Conservation (phyloP, 2,888 invertebrate species). For the Drosophila meridiana region DNA sequence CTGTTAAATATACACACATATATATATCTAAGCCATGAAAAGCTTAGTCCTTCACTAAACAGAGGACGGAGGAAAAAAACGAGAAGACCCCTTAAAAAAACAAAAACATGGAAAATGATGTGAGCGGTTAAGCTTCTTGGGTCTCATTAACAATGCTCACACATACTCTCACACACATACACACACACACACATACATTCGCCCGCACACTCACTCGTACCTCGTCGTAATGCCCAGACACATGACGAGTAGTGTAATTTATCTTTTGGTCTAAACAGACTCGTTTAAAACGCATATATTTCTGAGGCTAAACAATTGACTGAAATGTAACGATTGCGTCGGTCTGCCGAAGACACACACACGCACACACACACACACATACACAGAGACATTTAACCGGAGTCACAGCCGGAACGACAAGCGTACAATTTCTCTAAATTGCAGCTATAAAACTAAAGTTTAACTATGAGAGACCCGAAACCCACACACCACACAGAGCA, state of each 20-base stretch:
- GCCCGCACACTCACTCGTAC: constrained; percentile 3
- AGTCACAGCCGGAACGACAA: constrained; percentile 32
- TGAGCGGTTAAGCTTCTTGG: constrained; percentile 67
- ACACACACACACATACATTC: background rate
- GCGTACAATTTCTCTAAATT: constrained; percentile 74
- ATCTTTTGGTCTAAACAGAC: constrained; percentile 64
- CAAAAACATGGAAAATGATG: constrained; percentile 50
- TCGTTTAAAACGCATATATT: constrained; percentile 72
- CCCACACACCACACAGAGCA: constrained; percentile 22
- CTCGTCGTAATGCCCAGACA: constrained; percentile 31
- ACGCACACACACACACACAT: no score
- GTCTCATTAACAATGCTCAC: constrained; percentile 70
- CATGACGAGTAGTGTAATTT: constrained; percentile 64
- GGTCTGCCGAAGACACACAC: constrained; percentile 27
- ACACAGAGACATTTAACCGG: background rate
- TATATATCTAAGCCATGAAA: constrained; percentile 12
- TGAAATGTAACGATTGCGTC: constrained; percentile 68
- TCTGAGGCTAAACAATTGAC: constrained; percentile 74
- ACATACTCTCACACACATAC: constrained; percentile 20
- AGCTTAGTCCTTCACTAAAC: constrained; percentile 24
- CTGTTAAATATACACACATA: constrained; percentile 52
- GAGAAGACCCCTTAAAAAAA: constrained; percentile 1
- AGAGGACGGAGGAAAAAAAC: constrained; percentile 2
- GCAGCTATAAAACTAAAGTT: constrained; percentile 80
- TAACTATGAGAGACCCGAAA: constrained; percentile 62